phyloP scores from a whole-genome alignment of 2,113 vertebrate species.

The Esox niger region DNA sequence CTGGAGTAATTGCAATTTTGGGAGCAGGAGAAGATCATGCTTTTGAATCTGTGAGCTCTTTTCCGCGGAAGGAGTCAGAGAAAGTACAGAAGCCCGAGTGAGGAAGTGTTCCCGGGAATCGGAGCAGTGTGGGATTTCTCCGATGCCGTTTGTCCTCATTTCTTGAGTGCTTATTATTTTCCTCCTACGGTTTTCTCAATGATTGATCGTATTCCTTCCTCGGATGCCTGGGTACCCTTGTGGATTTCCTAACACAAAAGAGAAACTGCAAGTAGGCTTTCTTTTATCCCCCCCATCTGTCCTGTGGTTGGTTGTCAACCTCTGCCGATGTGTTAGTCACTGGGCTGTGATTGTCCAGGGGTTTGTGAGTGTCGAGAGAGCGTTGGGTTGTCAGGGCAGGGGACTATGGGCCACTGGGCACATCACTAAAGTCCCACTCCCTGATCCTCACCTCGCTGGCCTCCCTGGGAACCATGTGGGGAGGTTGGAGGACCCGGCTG shows the following conservation, averaged over 20 bases:
- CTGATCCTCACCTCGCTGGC: constrained; percentile 54
- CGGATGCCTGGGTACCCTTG: constrained; percentile 43
- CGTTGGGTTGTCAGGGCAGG: constrained; percentile 40
- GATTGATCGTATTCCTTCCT: constrained; percentile 45
- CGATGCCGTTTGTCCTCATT: constrained; percentile 54
- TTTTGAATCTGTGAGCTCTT: constrained; percentile 52
- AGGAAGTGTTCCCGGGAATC: constrained; percentile 50
- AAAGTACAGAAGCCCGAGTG: constrained; percentile 25
- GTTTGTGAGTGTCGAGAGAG: constrained; percentile 28
- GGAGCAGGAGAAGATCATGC: constrained; percentile 28
- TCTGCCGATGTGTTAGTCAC: no score
- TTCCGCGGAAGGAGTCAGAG: constrained; percentile 34
- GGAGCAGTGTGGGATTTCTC: constrained; percentile 62
- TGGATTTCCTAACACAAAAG: constrained; percentile 58
- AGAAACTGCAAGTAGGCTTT: constrained; percentile 12
- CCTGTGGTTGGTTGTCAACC: constrained; percentile 27
- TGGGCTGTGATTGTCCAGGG: no score
- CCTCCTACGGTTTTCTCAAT: constrained; percentile 51
- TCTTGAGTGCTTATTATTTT: constrained; percentile 47
- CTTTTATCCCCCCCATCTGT: constrained; percentile 25
- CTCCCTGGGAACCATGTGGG: constrained; percentile 69
- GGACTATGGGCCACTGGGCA: constrained; percentile 62
- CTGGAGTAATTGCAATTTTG: constrained; percentile 47
- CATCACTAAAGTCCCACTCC: constrained; percentile 48
- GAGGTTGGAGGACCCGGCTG: constrained; percentile 66